phyloP scores from a whole-genome alignment of 2,797 vertebrate species.

The Gallirallus australis region DNA sequence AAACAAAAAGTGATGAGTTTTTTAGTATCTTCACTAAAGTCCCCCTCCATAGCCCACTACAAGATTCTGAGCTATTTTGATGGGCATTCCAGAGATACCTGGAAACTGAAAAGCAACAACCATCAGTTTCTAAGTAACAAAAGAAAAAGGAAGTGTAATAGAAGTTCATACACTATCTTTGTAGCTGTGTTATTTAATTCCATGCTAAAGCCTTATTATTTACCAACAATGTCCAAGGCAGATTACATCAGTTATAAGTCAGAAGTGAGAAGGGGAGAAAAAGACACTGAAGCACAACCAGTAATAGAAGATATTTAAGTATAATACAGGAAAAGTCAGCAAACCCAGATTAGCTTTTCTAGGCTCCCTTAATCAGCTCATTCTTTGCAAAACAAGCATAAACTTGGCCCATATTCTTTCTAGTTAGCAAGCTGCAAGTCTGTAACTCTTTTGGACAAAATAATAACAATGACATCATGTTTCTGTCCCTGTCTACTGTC shows the following conservation, averaged over 20 bases:
- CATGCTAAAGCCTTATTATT: background rate
- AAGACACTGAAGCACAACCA: background rate
- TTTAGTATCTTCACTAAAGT: background rate
- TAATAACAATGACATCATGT: background rate
- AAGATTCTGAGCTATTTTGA: background rate
- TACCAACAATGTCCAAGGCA: background rate
- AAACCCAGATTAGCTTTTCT: background rate
- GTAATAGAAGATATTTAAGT: background rate
- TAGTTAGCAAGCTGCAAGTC: background rate
- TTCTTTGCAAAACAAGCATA: slow-evolving; percentile 27
- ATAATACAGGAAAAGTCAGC: slow-evolving; percentile 21
- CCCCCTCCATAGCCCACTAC: background rate
- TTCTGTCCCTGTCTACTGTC: background rate
- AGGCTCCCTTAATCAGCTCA: background rate
- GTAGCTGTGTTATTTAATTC: background rate
- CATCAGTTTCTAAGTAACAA: background rate
- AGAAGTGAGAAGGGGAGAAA: background rate
- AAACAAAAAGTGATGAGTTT: background rate
- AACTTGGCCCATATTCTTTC: background rate
- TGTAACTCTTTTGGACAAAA: background rate
- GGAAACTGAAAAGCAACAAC: background rate
- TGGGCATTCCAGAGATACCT: background rate
- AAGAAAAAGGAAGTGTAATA: background rate
- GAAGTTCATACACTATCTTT: background rate
- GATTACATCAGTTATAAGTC: background rate